These are phyloP conservation scores for Vulpes vulpes DNA, from an alignment of 2,113 vertebrate genomes.

Conservation along the genomic window DNA sequence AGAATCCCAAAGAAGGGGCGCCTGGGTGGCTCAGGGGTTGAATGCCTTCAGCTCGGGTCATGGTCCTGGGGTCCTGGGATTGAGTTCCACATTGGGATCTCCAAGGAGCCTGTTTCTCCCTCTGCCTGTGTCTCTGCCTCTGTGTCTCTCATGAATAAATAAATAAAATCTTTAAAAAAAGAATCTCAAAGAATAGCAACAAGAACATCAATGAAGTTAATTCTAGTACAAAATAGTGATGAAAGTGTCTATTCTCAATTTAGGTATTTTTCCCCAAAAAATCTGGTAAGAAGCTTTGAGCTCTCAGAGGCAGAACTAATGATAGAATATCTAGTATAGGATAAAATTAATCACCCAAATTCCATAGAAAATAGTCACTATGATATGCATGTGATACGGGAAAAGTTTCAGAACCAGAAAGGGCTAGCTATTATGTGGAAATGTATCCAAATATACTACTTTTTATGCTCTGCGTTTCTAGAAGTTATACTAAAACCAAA, in stretches of 20 bases:
- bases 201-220: not conserved
- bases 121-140: too few species aligned
- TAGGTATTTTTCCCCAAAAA: not conserved
- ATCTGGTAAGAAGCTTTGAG: not conserved
- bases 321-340: not conserved
- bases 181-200: not conserved
- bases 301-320: slow-evolving; percentile 37
- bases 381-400: not conserved
- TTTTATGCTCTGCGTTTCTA: slow-evolving; percentile 49
- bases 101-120: too few species aligned
- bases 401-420: slow-evolving; percentile 7
- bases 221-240: slow-evolving; percentile 14
- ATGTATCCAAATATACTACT: not conserved
- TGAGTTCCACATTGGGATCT: too few species aligned
- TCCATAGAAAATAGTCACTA: not conserved
- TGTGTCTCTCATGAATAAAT: too few species aligned
- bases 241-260: not conserved
- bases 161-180: not conserved
- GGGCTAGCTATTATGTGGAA: not conserved
- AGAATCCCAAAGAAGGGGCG: not conserved
- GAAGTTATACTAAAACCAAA: slow-evolving; percentile 31
- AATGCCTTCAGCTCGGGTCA: too few species aligned
- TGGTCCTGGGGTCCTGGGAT: too few species aligned
- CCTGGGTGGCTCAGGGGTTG: too few species aligned
- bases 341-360: slow-evolving; percentile 32